These are phyloP conservation scores for Crotalus horridus DNA, from an alignment of 2,113 vertebrate genomes.

Conservation along the genomic window DNA sequence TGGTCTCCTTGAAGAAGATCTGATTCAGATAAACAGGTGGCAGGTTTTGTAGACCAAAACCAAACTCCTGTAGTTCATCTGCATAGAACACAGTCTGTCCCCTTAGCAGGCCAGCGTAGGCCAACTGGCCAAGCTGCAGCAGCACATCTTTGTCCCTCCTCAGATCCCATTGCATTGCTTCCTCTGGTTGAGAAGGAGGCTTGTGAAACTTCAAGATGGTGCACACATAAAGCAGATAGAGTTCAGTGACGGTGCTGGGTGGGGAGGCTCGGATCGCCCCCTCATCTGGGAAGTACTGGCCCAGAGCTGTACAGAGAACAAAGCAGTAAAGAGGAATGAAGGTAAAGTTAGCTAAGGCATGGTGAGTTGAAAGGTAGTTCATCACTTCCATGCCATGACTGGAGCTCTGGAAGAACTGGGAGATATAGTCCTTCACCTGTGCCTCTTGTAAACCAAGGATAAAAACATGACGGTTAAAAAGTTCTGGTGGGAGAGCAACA, in stretches of 20 bases:
- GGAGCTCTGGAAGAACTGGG: constrained; percentile 62
- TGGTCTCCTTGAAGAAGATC: constrained; percentile 55
- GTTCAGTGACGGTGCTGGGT: constrained; percentile 67
- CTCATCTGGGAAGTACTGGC: constrained; percentile 47
- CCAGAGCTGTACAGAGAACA: constrained; percentile 67
- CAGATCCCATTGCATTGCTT: not conserved
- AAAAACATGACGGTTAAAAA: constrained; percentile 64
- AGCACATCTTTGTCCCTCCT: constrained; percentile 42
- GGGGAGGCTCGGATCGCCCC: constrained; percentile 25
- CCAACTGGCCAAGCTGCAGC: constrained; percentile 59
- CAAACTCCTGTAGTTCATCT: constrained; percentile 51
- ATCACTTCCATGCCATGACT: constrained; percentile 53
- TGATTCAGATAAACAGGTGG: constrained; percentile 61
- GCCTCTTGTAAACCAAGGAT: constrained; percentile 67
- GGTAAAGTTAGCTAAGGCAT: constrained; percentile 63
- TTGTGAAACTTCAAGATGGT: constrained; percentile 61
- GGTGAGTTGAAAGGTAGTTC: constrained; percentile 59
- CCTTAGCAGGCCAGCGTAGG: constrained; percentile 60
- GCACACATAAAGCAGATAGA: constrained; percentile 66
- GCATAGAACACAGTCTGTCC: constrained; percentile 61
- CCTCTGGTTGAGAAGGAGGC: not conserved
- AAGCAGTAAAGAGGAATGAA: constrained; percentile 73
- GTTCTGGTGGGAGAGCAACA: constrained; percentile 47
- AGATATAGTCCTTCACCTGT: constrained; percentile 64
- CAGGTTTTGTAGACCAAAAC: constrained; percentile 50